Evolutionary conservation across 2,888 invertebrate genomes (phyloP).

Genomic region (Sussaba pulchella): DNA sequence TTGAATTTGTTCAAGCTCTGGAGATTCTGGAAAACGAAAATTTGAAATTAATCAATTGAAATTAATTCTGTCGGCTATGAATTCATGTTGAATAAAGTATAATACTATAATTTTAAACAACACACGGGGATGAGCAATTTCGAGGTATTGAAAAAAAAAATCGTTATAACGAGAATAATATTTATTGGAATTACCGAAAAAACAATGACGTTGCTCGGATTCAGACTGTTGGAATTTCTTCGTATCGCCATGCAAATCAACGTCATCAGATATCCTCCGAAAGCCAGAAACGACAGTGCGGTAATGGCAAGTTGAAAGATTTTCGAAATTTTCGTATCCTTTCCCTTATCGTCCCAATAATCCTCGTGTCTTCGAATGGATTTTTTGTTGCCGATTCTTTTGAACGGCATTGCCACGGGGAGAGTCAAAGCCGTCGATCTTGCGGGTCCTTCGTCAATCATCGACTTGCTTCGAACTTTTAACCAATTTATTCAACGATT

Average conservation of each 20-base stretch:
- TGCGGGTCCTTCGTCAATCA: constrained; percentile 40
- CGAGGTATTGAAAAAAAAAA: too few relatives aligned
- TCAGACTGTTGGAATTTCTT: constrained; percentile 84
- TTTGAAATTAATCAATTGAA: too few relatives aligned
- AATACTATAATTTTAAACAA: too few relatives aligned
- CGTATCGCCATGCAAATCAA: constrained; percentile 91
- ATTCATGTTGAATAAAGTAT: too few relatives aligned
- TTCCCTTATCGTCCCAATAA: constrained; percentile 85
- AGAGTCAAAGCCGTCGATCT: constrained; percentile 58
- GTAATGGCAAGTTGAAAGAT: constrained; percentile 92
- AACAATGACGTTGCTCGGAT: constrained; percentile 78
- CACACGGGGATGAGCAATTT: too few relatives aligned
- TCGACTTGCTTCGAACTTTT: constrained; percentile 35
- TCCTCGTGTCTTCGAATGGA: constrained; percentile 81
- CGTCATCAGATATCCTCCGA: constrained; percentile 93
- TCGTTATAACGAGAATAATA: not conserved
- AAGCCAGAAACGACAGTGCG: constrained; percentile 92
- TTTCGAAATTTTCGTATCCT: constrained; percentile 89
- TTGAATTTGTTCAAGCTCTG: constrained; percentile 74
- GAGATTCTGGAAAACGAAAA: constrained; percentile 71
- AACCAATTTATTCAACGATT: not conserved
- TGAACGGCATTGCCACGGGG: constrained; percentile 79
- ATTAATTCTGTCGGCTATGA: not conserved
- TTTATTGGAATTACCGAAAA: constrained; percentile 79
- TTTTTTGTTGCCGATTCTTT: constrained; percentile 72